Evolutionary conservation across 1,140 invertebrate species (phyloP), one percentile per base, ranked within the genome.

Genomic region (Aphelinus atriplicis): DNA sequence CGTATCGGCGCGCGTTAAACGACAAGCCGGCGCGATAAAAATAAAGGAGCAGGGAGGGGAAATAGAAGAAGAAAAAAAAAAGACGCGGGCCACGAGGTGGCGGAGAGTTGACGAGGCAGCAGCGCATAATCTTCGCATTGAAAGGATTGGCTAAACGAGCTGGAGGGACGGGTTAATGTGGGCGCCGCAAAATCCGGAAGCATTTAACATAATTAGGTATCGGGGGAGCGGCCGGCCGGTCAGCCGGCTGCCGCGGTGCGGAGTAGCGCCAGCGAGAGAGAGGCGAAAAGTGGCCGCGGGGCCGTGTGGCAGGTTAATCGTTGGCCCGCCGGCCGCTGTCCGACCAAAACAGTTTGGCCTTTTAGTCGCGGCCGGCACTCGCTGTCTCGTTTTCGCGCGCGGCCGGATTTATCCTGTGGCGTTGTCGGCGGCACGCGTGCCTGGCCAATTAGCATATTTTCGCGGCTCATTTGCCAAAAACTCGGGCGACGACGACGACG

Each of bases 141-240:
- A 66, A 53, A 66, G 50, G 50, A 66, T 53, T 66, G n/a, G 48
- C 64, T 3, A 9, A 48, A 48, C 9, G 62, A 48, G 26, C 46
- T 6, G 46, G 45, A 69, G 80, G 78, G 79, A 77, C 79, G 79
- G 78, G 75, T 81, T 86, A 85, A 87, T 87, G 82, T 80, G 78
- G 9, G 51, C 51, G 80, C 81, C 82, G 78, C 83, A 84, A 86
- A 86, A 86, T 86, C 84, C 84, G 84, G 84, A 85, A 87, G 82
- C 85, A 80, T 86, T 87, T 86, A 86, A 86, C 84, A 84, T 87
- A 86, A 87, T 86, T 85, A 85, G 85, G 83, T 84, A 85, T 87
- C 82, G 84, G 83, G 84, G 85, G 84, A 85, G 82, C 82, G 71
- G 72, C 69, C 78, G 80, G 71, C 68, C 76, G 76, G 78, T 73